Conservation (phyloP, 2,797 vertebrate species). For the Cyprinella venusta region DNA sequence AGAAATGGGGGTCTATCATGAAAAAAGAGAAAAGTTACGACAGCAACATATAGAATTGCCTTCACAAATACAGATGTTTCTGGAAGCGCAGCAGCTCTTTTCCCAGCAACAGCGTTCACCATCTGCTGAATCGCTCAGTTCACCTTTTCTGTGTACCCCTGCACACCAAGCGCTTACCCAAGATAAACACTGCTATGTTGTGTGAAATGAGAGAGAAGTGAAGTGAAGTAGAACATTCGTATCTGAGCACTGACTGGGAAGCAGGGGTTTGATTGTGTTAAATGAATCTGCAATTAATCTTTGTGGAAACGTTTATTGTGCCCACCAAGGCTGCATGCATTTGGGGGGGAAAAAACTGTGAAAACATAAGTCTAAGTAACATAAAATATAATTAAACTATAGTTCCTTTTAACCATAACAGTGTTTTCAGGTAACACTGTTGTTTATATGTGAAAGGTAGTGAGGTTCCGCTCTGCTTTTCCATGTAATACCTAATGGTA, state of each 20-base stretch:
- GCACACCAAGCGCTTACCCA: constrained; percentile 24
- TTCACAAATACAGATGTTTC: constrained; percentile 74
- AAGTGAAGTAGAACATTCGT: constrained; percentile 23
- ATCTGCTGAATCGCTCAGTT: constrained; percentile 65
- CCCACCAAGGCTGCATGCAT: background rate
- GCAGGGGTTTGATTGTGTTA: background rate
- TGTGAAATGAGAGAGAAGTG: constrained; percentile 39
- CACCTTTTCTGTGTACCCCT: constrained; percentile 58
- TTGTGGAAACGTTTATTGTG: too few relatives aligned
- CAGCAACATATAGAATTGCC: constrained; percentile 59
- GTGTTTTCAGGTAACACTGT: background rate
- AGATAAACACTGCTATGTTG: constrained; percentile 27
- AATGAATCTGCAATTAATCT: background rate
- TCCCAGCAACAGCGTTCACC: constrained; percentile 59
- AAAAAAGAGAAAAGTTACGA: constrained; percentile 50
- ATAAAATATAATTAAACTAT: background rate
- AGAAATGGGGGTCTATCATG: constrained; percentile 59
- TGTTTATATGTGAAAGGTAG: constrained; percentile 7
- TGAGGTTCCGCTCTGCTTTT: constrained; percentile 12
- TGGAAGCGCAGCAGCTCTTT: constrained; percentile 58
- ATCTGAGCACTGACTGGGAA: background rate
- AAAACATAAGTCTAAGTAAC: background rate
- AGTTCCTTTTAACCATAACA: background rate
- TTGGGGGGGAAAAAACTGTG: background rate
- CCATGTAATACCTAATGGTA: constrained; percentile 63